Percentiles rank a stretch among this genome's conserved stretches.
Conservation (phyloP, 1,140 invertebrate genomes). For the Cyphomyrmex costatus region DNA sequence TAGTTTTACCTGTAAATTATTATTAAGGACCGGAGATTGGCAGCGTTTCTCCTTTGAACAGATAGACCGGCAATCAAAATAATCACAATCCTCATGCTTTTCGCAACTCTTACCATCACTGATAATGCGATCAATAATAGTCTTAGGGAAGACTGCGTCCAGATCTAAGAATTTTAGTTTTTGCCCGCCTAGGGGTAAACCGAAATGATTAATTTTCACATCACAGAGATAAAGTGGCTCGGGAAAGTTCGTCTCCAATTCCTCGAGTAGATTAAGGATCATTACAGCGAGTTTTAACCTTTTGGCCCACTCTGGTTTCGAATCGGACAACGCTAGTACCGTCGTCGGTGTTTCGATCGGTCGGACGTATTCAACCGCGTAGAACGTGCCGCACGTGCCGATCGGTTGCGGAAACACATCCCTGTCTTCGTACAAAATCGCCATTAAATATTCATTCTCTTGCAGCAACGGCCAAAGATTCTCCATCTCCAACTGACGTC, state of each 20-base stretch:
- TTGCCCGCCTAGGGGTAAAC: constrained; percentile 86
- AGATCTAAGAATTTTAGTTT: constrained; percentile 89
- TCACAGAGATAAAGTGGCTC: constrained; percentile 90
- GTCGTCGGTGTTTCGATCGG: constrained; percentile 83
- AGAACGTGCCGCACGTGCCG: constrained; percentile 89
- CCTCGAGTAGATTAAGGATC: constrained; percentile 89
- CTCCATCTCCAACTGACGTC: constrained; percentile 88
- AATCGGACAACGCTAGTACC: constrained; percentile 77
- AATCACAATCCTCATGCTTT: constrained; percentile 89
- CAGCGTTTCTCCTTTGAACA: constrained; percentile 87
- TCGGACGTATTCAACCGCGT: constrained; percentile 89
- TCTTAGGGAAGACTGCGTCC: constrained; percentile 87
- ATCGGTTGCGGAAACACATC: constrained; percentile 90
- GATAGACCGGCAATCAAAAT: constrained; percentile 89
- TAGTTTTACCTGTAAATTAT: constrained; percentile 88
- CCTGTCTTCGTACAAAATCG: constrained; percentile 88
- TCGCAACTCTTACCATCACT: constrained; percentile 85
- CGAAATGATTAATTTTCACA: constrained; percentile 90
- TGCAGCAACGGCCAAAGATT: constrained; percentile 89
- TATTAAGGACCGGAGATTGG: constrained; percentile 87
- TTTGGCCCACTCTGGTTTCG: constrained; percentile 81
- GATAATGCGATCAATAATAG: constrained; percentile 84
- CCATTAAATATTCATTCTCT: constrained; percentile 90
- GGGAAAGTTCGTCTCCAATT: constrained; percentile 87
- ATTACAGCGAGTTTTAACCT: constrained; percentile 87